Base-by-base conservation (phyloP, 2,888 invertebrate species). In the Heliconius sara region DNA sequence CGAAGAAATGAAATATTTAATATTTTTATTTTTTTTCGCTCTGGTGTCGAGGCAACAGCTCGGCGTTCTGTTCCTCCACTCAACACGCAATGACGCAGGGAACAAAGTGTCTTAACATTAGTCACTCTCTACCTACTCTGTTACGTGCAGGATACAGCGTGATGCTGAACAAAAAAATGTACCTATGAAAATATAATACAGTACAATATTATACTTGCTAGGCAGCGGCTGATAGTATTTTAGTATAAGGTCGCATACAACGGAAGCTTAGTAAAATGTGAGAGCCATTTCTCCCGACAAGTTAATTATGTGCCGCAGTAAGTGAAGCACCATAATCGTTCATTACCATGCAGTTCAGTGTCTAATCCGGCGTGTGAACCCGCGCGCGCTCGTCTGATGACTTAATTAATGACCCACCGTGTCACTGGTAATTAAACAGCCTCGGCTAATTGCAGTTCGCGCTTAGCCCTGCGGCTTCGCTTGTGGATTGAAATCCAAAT, bases 391-490 rank as follows among this genome's bases (percentile, higher is more conserved):
- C 89, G 91, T 91, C 93, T 93, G 93, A 94, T 93, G 93, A 91
- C 92, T 94, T 94, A 94, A 95, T 95, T 94, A 95, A 95, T 94
- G 93, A 93, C 90, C 90, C 88, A 88, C 92, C 93, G 92, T 92
- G 93, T 91, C 92, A 91, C 89, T 89, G 90, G 89, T 95, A 94
- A 95, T 95, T 94, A 94, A 92, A 92, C 91, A 90, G 91, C 93
- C 90, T 90, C 86, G 91, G 91, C 91, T 94, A 94, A 94, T 93
- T 94, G 91, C 90, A 90, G 90, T 88, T 91, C 88, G 89, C 89
- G 91, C 90, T 87, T 87, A 79, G 88, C 89, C 88, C 88, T 85
- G 88, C 89, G 91, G 89, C 89, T 86, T 9, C 39, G 88, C 87
- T 87, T 85, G 83, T 87, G 90, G 90, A 93, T 94, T 94, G 92